These are phyloP conservation scores for Lepidocyrtinus sp. DNA, from an alignment of 2,888 invertebrate genomes.

Conservation along the genomic window DNA sequence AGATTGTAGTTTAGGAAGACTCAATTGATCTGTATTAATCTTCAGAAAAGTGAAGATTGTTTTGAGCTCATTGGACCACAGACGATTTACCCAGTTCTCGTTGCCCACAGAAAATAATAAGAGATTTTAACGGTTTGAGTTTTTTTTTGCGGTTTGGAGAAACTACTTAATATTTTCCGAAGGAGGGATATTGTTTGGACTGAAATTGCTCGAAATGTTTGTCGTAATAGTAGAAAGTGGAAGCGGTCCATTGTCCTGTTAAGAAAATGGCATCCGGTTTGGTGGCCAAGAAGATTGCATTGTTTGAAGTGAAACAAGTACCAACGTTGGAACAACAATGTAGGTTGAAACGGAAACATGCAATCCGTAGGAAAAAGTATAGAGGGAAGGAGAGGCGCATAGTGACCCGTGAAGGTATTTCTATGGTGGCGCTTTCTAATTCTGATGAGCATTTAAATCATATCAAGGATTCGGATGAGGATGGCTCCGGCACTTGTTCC, in stretches of 20 bases:
- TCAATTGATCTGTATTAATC: not conserved
- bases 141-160: slow-evolving; percentile 21
- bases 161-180: slow-evolving; percentile 23
- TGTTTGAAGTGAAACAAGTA: slow-evolving; percentile 58
- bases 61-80: not conserved
- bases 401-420: slow-evolving; percentile 39
- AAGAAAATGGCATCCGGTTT: slow-evolving; percentile 55
- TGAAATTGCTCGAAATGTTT: not conserved
- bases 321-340: slow-evolving; percentile 53
- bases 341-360: slow-evolving; percentile 64
- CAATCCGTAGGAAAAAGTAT: slow-evolving; percentile 62
- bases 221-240: not conserved
- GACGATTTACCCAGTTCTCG: slow-evolving; percentile 1
- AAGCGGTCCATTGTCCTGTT: slow-evolving; percentile 3
- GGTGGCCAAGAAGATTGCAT: slow-evolving; percentile 67
- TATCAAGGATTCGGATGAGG: slow-evolving; percentile 45
- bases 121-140: slow-evolving; percentile 9
- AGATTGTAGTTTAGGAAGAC: not conserved
- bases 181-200: not conserved
- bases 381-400: slow-evolving; percentile 55
- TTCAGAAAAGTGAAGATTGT: not conserved
- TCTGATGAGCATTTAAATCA: slow-evolving; percentile 49
- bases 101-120: not conserved
- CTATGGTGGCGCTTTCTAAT: slow-evolving; percentile 45
- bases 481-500: slow-evolving; percentile 20